These are phyloP conservation scores for Acleris sparsana DNA, from an alignment of 2,888 invertebrate species.

Conservation along the genomic window DNA sequence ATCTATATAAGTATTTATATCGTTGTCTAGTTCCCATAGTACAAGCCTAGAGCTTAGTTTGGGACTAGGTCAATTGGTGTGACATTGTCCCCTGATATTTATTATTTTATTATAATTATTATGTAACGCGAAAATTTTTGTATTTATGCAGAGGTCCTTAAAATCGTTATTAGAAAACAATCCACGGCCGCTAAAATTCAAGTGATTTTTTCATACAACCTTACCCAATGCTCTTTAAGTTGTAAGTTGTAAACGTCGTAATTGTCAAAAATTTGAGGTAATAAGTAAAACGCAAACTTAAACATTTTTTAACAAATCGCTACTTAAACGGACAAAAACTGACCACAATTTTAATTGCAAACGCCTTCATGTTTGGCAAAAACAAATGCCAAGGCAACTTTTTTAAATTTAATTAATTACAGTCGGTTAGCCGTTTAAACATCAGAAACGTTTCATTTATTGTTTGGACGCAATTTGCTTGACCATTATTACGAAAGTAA, in stretches of 20 bases:
- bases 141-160: too few relatives aligned
- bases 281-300: conserved; percentile 14
- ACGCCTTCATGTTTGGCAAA: conserved; percentile 46
- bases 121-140: too few relatives aligned
- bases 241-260: not conserved
- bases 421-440: conserved; percentile 36
- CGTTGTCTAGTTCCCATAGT: too few relatives aligned
- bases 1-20: too few relatives aligned
- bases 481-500: conserved; percentile 33
- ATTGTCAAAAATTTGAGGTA: not conserved
- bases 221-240: too few relatives aligned
- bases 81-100: too few relatives aligned
- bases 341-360: conserved; percentile 46
- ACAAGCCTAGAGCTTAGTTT: too few relatives aligned
- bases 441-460: conserved; percentile 34
- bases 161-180: too few relatives aligned
- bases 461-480: conserved; percentile 33
- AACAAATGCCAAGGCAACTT: conserved; percentile 54
- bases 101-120: too few relatives aligned
- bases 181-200: too few relatives aligned
- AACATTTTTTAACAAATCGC: conserved; percentile 24
- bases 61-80: too few relatives aligned
- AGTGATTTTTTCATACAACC: not conserved
- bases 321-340: conserved; percentile 34
- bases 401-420: conserved; percentile 46